Evolutionary conservation across 2,797 vertebrate genomes (phyloP), one percentile per base, ranked within the genome.

Genomic region (Pempheris klunzingeri): DNA sequence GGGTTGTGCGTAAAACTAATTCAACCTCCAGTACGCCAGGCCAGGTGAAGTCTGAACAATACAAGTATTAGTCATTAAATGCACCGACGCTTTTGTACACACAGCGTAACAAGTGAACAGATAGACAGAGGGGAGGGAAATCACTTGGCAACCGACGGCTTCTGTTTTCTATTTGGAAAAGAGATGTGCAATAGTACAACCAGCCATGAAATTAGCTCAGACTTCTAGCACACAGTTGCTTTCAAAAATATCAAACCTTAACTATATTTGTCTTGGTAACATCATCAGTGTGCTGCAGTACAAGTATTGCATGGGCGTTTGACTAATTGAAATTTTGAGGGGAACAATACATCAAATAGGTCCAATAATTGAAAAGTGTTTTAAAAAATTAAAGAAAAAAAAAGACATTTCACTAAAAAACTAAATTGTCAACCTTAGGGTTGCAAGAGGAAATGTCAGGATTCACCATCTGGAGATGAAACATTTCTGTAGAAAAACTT

Each of bases 131-230:
- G 11, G 50, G 50, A 72, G 64, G 32, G 47, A 78, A 81, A 76
- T 70, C 18, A 66, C 71, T 75, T 80, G 39, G 50, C 72, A 81
- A 20, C 24, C 36, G 20, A 12, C 11, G 7, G 58, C 72, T 66
- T 64, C 6, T 28, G 49, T 74, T 74, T 66, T 38, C 34, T 32
- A 18, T 80, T 80, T 77, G 43, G 64, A 69, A 83, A 77, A 74
- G 17, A 68, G n/a, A 71, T 55, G 68, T 59, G 70, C 55, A 46
- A 20, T 11, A 7, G 62, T 47, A 72, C 66, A 71, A 69, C 43
- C 67, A 69, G 67, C 41, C 65, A 78, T 81, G 68, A 88, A 88
- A 89, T 85, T 77, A 72, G 36, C 38, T 72, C 26, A 61, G 63
- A 34, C 44, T 47, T 67, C 7, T 65, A 34, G n/a, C 44, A 38